These are phyloP conservation scores for Electrona antarctica DNA, from an alignment of 2,113 vertebrate genomes.

Conservation along the genomic window DNA sequence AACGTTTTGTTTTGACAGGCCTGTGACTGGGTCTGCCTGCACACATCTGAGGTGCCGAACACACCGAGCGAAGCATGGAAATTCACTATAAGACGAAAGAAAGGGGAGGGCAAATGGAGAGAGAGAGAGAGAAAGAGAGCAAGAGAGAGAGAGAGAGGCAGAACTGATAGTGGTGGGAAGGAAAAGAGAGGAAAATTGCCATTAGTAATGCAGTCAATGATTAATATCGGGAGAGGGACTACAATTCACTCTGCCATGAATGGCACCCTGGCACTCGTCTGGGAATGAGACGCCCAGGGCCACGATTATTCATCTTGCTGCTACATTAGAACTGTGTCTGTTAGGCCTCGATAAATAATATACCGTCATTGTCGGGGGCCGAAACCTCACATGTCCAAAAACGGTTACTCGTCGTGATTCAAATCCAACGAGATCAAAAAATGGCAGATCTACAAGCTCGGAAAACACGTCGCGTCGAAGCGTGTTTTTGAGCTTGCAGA, in stretches of 20 bases:
- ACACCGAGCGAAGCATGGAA: slow-evolving; percentile 38
- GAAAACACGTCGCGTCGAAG: no score
- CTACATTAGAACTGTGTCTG: slow-evolving; percentile 49
- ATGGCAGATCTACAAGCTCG: no score
- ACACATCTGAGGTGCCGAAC: slow-evolving; percentile 46
- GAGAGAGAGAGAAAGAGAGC: not conserved
- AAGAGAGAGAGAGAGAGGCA: slow-evolving; percentile 21
- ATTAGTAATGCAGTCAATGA: slow-evolving; percentile 61
- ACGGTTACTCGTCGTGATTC: no score
- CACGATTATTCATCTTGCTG: slow-evolving; percentile 64
- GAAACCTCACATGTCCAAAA: no score
- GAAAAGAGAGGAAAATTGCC: slow-evolving; percentile 44
- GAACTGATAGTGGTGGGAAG: slow-evolving; percentile 31
- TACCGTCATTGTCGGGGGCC: not conserved
- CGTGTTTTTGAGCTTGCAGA: no score
- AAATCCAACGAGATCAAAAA: no score
- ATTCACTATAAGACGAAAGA: slow-evolving; percentile 36
- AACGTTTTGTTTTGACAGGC: slow-evolving; percentile 55
- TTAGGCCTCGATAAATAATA: slow-evolving; percentile 72
- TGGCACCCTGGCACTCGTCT: slow-evolving; percentile 49
- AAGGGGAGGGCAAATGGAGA: not conserved
- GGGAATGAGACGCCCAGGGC: slow-evolving; percentile 37
- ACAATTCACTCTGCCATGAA: slow-evolving; percentile 51
- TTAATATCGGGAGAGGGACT: slow-evolving; percentile 62
- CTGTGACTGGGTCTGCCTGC: slow-evolving; percentile 53